Base-by-base conservation (phyloP, 2,797 vertebrate genomes). In the Urosaurus nigricauda region DNA sequence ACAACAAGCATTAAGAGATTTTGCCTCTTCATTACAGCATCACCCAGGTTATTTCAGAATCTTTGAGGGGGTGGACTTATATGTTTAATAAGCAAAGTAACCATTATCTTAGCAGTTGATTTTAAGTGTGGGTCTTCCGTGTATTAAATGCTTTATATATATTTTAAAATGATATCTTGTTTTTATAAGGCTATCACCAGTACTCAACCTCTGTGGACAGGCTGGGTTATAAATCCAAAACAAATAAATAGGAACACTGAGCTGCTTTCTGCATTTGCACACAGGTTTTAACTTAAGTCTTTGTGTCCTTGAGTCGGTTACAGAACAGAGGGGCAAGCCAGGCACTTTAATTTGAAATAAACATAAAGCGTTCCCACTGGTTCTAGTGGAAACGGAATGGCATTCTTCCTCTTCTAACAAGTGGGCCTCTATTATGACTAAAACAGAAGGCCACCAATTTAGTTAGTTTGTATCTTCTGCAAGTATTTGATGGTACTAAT, bases 401-500 rank as follows among this genome's bases (percentile, higher is more conserved):
- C 71, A 58, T 77, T 19, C 79, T 80, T 19, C 92, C 88, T 89
- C 90, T 89, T 32, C 29, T 88, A 79, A 93, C 91, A 92, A 95
- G 93, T 87, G 71, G 3, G 79, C 87, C 87, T 90, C 74, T 99
- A 97, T 98, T 99, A 97, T 98, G 98, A 97, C 98, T 99, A 96
- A 96, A 88, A 92, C 92, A 97, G 98, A 99, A 98, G 98, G 98
- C 98, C 97, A 96, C 95, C 92, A 92, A 94, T 96, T 96, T 92
- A 93, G 97, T 94, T 97, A 96, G 95, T 97, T 96, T 97, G 95
- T 97, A 97, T 97, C 96, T 95, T 97, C 97, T 97, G 96, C 96
- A 95, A 96, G 97, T 97, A 98, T 97, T 98, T 97, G 97, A 97
- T 97, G 96, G 97, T 97, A 98, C 97, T 96, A 96, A 97, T 94